Percentiles rank a stretch among this genome's conserved stretches.
These are phyloP conservation scores for Colossoma macropomum DNA, from an alignment of 2,113 vertebrate genomes.

Conservation along the genomic window DNA sequence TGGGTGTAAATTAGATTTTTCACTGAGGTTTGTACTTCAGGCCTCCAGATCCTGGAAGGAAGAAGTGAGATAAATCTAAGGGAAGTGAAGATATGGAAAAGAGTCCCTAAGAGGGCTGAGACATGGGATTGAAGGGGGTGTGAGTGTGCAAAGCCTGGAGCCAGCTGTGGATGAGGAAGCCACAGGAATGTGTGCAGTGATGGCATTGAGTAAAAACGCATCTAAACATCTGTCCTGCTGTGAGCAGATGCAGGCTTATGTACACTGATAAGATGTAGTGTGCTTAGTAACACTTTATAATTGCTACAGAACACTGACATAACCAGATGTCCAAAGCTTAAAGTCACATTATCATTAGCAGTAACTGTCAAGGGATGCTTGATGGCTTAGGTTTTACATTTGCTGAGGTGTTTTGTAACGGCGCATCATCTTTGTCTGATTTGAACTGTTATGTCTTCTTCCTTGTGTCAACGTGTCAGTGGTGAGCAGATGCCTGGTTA, in stretches of 20 bases:
- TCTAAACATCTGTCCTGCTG: slow-evolving; percentile 18
- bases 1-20: not conserved
- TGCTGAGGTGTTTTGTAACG: no score
- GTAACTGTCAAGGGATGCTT: no score
- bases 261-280: no score
- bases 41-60: not conserved
- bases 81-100: not conserved
- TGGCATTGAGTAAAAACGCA: not conserved
- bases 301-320: not conserved
- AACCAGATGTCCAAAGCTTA: no score
- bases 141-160: not conserved
- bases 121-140: not conserved
- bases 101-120: not conserved
- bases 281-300: no score
- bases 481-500: no score
- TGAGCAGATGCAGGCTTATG: not conserved
- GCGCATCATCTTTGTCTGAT: no score
- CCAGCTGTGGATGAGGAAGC: not conserved
- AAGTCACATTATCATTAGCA: no score
- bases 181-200: slow-evolving; percentile 23
- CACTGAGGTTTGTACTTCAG: not conserved
- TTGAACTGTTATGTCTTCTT: no score
- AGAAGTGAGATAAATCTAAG: not conserved
- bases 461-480: no score
- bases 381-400: no score